Conservation (phyloP, 2,113 vertebrate species). For the Atrichornis clamosus region DNA sequence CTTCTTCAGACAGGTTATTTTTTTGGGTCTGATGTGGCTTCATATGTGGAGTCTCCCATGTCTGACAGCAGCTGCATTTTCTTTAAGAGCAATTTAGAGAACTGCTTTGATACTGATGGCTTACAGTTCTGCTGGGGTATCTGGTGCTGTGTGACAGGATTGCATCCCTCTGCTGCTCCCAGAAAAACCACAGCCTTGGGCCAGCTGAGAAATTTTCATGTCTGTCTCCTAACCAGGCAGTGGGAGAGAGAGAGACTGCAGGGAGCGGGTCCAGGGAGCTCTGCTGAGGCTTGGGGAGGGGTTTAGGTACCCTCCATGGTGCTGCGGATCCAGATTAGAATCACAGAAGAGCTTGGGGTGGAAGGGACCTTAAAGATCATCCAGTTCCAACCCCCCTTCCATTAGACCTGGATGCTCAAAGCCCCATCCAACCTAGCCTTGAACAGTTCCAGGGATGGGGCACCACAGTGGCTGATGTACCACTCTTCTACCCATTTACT, state of each 20-base stretch:
- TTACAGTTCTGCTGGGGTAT: neutral
- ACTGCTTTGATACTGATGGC: neutral
- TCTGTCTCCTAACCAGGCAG: too few relatives aligned
- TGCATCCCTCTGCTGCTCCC: neutral
- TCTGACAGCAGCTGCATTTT: neutral
- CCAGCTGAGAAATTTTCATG: neutral
- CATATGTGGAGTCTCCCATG: accelerated
- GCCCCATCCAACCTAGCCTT: accelerated
- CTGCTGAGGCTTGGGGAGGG: neutral
- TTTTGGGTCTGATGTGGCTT: neutral
- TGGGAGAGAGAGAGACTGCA: neutral
- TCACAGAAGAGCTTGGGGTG: neutral
- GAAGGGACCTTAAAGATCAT: neutral
- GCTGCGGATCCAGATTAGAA: neutral
- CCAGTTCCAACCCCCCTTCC: neutral
- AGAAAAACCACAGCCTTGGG: neutral
- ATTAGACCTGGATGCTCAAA: neutral
- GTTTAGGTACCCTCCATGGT: accelerated
- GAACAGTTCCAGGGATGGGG: neutral
- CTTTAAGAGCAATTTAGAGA: neutral
- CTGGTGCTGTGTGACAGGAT: neutral
- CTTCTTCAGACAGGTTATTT: neutral
- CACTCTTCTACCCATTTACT: neutral
- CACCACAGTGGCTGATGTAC: neutral
- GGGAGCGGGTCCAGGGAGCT: accelerated